Conservation (phyloP, 2,113 vertebrate genomes). For the Gopherus flavomarginatus region DNA sequence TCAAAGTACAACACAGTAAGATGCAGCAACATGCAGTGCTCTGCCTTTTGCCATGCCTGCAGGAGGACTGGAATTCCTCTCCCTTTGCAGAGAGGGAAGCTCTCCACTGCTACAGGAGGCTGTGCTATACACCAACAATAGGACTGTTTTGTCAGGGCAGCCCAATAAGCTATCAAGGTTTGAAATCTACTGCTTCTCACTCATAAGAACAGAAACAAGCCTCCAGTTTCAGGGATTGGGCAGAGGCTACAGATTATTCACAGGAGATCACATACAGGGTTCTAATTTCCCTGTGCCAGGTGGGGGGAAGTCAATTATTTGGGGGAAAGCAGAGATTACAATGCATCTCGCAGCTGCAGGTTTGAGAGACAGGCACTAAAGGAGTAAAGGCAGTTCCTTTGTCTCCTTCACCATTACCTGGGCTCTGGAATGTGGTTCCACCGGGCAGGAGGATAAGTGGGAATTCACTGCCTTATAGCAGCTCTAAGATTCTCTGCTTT, state of each 20-base stretch:
- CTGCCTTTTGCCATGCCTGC: background rate
- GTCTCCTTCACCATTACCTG: background rate
- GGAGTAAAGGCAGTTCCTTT: background rate
- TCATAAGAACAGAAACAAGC: background rate
- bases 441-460: rapidly evolving
- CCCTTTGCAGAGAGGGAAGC: background rate
- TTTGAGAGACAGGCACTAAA: background rate
- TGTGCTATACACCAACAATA: background rate
- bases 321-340: background rate
- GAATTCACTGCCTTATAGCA: background rate
- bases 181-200: background rate
- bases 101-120: background rate
- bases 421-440: background rate
- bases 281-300: background rate
- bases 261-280: rapidly evolving
- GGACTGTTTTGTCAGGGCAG: rapidly evolving
- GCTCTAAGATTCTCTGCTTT: background rate
- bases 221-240: background rate
- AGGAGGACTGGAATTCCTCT: background rate
- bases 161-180: background rate
- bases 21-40: background rate
- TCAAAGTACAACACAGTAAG: background rate
- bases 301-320: background rate
- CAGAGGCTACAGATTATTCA: background rate
- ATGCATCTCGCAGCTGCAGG: background rate